Percentiles rank a stretch among this genome's conserved stretches.
Conservation (phyloP, 2,797 vertebrate species). For the Dallia pectoralis region DNA sequence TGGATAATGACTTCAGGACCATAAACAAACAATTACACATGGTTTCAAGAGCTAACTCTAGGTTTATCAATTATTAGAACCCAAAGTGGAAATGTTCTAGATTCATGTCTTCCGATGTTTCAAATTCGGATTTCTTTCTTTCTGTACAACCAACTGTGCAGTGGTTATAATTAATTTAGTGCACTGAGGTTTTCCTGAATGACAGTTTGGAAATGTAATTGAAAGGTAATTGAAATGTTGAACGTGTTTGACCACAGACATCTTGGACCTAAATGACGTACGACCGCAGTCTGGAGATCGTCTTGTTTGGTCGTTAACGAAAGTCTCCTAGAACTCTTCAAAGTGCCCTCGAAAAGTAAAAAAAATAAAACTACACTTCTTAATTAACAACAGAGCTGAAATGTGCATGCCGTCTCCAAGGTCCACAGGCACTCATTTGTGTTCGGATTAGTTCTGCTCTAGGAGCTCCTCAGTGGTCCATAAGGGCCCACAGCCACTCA, state of each 20-base stretch:
- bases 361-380: slow-evolving; percentile 53
- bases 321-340: slow-evolving; percentile 37
- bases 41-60: not conserved
- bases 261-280: slow-evolving; percentile 16
- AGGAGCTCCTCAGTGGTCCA: slow-evolving; percentile 35
- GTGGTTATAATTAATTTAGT: not conserved
- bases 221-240: slow-evolving; percentile 7
- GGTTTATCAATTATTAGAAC: not conserved
- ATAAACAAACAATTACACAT: slow-evolving; percentile 25
- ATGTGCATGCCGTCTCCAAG: slow-evolving; percentile 48
- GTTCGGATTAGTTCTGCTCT: slow-evolving; percentile 59
- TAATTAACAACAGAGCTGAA: slow-evolving; percentile 50
- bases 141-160: not conserved
- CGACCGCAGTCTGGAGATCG: slow-evolving; percentile 26
- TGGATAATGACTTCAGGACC: slow-evolving; percentile 30
- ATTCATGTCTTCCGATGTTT: not conserved
- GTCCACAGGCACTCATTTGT: slow-evolving; percentile 35
- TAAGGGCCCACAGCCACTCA: slow-evolving; percentile 19
- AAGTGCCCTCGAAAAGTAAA: slow-evolving; percentile 36
- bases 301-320: slow-evolving; percentile 42
- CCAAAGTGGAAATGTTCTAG: not conserved
- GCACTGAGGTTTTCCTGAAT: not conserved
- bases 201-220: slow-evolving; percentile 1
- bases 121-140: not conserved
- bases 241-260: slow-evolving; percentile 21